These are phyloP conservation scores for Achatina immaculata DNA, from an alignment of 1,140 invertebrate species.

Conservation along the genomic window DNA sequence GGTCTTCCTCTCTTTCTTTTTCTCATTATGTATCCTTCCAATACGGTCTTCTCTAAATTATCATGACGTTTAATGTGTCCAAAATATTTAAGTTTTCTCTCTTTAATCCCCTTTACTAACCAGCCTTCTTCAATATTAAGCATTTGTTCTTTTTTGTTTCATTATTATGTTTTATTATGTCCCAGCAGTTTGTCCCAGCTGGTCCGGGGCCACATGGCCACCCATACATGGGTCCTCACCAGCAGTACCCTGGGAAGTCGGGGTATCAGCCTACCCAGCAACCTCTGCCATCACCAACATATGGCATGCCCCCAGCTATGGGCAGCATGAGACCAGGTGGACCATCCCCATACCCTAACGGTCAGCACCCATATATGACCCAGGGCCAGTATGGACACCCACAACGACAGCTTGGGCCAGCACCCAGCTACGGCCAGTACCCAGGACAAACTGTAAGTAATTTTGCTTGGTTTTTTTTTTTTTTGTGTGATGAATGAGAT, in stretches of 20 bases:
- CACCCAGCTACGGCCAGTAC: constrained; percentile 51
- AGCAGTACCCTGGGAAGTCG: constrained; percentile 58
- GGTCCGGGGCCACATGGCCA: constrained; percentile 46
- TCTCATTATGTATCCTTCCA: too few species aligned
- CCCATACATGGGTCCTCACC: constrained; percentile 46
- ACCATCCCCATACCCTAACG: constrained; percentile 56
- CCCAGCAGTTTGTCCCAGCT: constrained; percentile 41
- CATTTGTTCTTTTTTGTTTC: too few species aligned
- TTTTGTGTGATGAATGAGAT: neutral
- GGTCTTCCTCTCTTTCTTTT: too few species aligned
- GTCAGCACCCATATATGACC: constrained; percentile 60
- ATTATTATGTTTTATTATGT: constrained; percentile 9
- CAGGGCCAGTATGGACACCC: constrained; percentile 56
- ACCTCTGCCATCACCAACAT: constrained; percentile 67
- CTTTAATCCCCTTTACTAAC: too few species aligned
- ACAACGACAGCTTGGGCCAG: constrained; percentile 40
- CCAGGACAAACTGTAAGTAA: constrained; percentile 44
- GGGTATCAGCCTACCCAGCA: constrained; percentile 67
- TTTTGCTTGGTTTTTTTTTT: neutral
- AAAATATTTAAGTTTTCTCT: too few species aligned
- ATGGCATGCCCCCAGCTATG: constrained; percentile 61
- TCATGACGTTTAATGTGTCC: too few species aligned
- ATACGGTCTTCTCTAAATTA: too few species aligned
- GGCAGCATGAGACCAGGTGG: constrained; percentile 57
- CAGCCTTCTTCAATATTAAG: too few species aligned